Evolutionary conservation across 2,888 invertebrate species (phyloP), one percentile per base, ranked within the genome.

Genomic region (Microctonus brassicae): DNA sequence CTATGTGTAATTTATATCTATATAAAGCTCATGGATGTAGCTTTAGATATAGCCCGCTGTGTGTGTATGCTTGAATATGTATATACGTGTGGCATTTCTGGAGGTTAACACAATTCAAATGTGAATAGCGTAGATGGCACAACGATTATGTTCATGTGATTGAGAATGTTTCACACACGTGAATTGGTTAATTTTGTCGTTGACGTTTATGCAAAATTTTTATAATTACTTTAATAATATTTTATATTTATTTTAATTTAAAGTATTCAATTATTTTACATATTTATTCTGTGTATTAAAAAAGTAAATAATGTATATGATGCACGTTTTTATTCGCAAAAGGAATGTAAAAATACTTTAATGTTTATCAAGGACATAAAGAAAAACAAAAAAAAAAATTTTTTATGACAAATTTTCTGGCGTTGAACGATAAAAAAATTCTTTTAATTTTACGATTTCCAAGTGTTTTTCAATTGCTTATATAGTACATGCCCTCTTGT

Each of bases 31-130:
- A 69, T 34, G 34, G 55, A n/a, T 39, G 57, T 57, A 42, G 34
- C 57, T 24, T 36, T 34, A 62, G 68, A 69, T 62, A 62, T 60
- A 62, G 62, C 61, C 68, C 58, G 26, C 63, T 33, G 20, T 52
- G 29, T 52, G 29, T 39, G 34, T 53, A 55, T 69, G 53, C 61
- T 61, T 53, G 39, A n/a, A 36, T 29, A 36, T 29, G 62, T n/a
- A n/a, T n/a, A n/a, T 36, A 22, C 17, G 55, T 61, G 52, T 62
- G 36, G 26, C 62, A 47, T 69, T n/a, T 39, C 39, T n/a, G 39
- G n/a, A 2, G 13, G 61, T 69, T 69, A 69, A 34, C 39, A 62
- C 53, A 69, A 69, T 69, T 69, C 62, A 69, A 36, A 55, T 24
- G 53, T 36, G 62, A 69, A 62, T 69, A 24, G 36, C 13, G 3